Percentiles rank a stretch among this genome's conserved stretches.
Evolutionary conservation across 2,113 vertebrate genomes (phyloP).

Genomic region (Aplodontia rufa): DNA sequence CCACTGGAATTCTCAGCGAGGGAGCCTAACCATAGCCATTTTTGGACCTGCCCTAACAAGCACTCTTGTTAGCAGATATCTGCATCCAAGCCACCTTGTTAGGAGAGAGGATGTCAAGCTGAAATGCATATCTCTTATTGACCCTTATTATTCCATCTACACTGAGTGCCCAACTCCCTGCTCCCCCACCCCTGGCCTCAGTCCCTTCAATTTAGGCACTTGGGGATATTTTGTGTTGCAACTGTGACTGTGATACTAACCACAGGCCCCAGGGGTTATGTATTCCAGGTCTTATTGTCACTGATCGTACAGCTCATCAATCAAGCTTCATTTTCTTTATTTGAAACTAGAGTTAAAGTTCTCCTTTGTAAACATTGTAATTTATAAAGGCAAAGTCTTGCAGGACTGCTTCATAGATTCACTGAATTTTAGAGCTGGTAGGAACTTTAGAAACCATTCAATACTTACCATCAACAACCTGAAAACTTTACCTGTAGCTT

Average conservation of each 20-base stretch:
- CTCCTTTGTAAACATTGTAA: constrained; percentile 15
- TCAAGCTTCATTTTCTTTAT: neutral
- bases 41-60: too few species aligned
- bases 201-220: neutral
- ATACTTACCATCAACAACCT: neutral
- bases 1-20: too few species aligned
- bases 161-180: too few species aligned
- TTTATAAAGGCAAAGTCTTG: neutral
- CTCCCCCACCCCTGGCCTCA: too few species aligned
- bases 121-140: too few species aligned
- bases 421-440: neutral
- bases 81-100: too few species aligned
- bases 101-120: too few species aligned
- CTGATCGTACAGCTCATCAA: neutral
- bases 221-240: neutral
- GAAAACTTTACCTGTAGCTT: neutral
- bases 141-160: too few species aligned
- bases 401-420: neutral
- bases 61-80: too few species aligned
- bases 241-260: neutral
- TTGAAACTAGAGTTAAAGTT: constrained; percentile 18
- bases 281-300: neutral
- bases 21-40: too few species aligned
- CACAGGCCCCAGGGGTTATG: neutral
- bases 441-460: neutral